Evolutionary conservation across 2,797 vertebrate genomes (phyloP), one percentile per base, ranked within the genome.

Genomic region (Coregonus suidteri): DNA sequence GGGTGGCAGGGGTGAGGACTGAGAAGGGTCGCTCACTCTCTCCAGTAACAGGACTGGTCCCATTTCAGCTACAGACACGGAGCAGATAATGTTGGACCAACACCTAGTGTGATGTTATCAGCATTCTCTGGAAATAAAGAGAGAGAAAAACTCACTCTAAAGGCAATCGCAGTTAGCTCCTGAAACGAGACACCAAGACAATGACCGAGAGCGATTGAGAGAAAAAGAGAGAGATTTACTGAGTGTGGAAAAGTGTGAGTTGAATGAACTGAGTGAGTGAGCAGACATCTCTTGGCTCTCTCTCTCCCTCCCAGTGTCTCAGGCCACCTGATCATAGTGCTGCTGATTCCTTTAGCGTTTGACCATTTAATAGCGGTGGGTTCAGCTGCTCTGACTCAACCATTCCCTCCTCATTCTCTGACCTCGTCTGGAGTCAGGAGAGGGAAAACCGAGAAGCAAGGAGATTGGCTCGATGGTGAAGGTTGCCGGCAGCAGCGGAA

Each of bases 211-310:
- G 54, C 4, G 53, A 85, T 79, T 34, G 30, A 82, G 69, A 83
- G 81, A 80, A 83, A 77, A 76, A 88, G 77, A 82, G 71, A 77
- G 83, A 89, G 88, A 91, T 90, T 91, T 89, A 90, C 86, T 87
- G 85, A 79, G 85, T 87, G 41, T 47, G 41, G 41, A 47, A 47
- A 11, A 47, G 7, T 47, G 7, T 9, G 67, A 87, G 85, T 84
- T 90, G 82, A 47, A 47, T 9, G 41, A 47, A 11, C 41, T 47
- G 41, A 47, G 7, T 47, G 7, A 88, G 84, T 82, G 74, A 31
- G 31, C 81, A 78, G 80, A 77, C 84, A 86, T 76, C 77, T 74
- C 47, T 82, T 79, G 75, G 56, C 67, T 31, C 70, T 62, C 62
- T 69, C 41, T 47, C 7, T 75, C 73, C 80, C 25, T 78, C 75